These are phyloP conservation scores for Timema cristinae DNA, from an alignment of 2,888 invertebrate genomes.

Conservation along the genomic window DNA sequence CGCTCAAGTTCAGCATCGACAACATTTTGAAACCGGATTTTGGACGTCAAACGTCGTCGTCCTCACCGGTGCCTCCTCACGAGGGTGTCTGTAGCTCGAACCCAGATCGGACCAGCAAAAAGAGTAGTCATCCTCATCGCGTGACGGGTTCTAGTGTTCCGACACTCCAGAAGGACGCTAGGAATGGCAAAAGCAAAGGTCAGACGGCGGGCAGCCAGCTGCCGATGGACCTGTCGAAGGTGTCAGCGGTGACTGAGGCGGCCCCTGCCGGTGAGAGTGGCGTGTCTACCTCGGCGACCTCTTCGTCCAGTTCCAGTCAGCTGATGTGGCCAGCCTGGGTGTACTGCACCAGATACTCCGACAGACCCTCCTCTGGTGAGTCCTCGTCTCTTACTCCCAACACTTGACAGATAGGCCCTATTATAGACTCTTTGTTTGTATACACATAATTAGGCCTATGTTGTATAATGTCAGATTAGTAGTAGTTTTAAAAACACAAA, in stretches of 20 bases:
- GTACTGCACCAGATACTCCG: conserved; percentile 56
- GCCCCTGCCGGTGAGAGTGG: conserved; percentile 8
- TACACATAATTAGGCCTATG: no score
- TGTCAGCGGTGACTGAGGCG: conserved; percentile 7
- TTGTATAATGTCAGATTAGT: no score
- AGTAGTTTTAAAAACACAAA: no score
- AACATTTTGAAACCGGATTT: conserved; percentile 84
- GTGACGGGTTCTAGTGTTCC: no score
- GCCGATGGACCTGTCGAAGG: conserved; percentile 32
- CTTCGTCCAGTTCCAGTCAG: conserved; percentile 18
- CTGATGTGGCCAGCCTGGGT: conserved; percentile 54
- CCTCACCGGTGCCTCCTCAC: conserved; percentile 11
- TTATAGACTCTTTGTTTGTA: no score
- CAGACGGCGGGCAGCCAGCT: conserved; percentile 24
- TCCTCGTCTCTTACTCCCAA: not conserved
- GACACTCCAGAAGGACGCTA: not conserved
- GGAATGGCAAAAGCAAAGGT: not conserved
- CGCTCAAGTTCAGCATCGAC: conserved; percentile 77
- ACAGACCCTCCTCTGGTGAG: conserved; percentile 53
- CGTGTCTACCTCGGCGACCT: conserved; percentile 9
- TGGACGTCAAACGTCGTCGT: conserved; percentile 45
- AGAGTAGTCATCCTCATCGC: no score
- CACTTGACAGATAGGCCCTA: no score
- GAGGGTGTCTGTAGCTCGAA: conserved; percentile 5
- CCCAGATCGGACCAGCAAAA: conserved; percentile 18